Conservation (phyloP, 2,797 vertebrate species). For the Cynodonichthys magdalenae region DNA sequence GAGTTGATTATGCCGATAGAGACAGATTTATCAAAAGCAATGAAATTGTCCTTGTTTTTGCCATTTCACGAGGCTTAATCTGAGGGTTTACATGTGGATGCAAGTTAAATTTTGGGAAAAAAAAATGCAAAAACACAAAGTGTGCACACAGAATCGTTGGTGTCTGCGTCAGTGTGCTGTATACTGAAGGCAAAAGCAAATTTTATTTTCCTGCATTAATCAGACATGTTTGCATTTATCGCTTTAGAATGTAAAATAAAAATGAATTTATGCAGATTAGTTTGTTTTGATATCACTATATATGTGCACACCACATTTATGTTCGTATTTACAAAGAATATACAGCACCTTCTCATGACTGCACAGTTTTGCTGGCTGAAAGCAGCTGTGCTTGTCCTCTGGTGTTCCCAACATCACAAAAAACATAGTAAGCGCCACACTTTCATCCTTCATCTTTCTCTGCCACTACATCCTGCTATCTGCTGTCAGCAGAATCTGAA, state of each 20-base stretch:
- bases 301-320: not conserved
- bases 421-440: slow-evolving; percentile 37
- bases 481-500: slow-evolving; percentile 39
- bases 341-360: not conserved
- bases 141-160: not conserved
- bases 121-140: not conserved
- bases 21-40: slow-evolving; percentile 17
- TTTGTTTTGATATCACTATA: not conserved
- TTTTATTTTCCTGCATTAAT: slow-evolving; percentile 49
- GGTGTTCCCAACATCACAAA: slow-evolving; percentile 40
- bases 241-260: slow-evolving; percentile 10
- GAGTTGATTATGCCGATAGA: slow-evolving; percentile 40
- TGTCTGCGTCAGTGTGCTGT: slow-evolving; percentile 15
- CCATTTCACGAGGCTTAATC: slow-evolving; percentile 15
- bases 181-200: slow-evolving; percentile 17
- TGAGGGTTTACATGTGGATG: slow-evolving; percentile 27
- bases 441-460: slow-evolving; percentile 41
- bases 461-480: slow-evolving; percentile 14
- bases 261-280: not conserved
- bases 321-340: not conserved
- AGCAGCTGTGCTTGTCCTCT: slow-evolving; percentile 32
- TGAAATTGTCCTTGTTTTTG: slow-evolving; percentile 36
- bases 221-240: slow-evolving; percentile 28
- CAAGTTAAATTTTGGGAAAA: slow-evolving; percentile 6
- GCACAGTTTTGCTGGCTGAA: slow-evolving; percentile 38